Conservation (phyloP, 2,888 invertebrate genomes). For the Autographa gamma region DNA sequence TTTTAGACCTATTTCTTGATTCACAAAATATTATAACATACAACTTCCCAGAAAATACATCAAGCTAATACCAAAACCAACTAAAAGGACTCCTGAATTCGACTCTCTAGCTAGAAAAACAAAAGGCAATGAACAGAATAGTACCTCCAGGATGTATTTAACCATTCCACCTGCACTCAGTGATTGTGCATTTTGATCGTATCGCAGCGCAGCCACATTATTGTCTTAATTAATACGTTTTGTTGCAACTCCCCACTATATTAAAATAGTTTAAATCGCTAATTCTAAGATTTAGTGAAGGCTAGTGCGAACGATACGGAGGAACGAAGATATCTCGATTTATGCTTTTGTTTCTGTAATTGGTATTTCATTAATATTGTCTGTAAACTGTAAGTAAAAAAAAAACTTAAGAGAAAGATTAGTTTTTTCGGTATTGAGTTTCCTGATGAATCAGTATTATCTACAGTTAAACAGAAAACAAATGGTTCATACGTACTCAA, state of each 20-base stretch:
- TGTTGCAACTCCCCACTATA: slow-evolving; percentile 53
- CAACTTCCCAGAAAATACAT: too few species aligned
- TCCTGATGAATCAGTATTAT: not conserved
- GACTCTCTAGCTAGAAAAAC: not conserved
- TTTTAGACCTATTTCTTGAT: too few species aligned
- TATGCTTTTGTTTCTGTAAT: slow-evolving; percentile 47
- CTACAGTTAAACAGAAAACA: too few species aligned
- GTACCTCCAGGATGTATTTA: not conserved
- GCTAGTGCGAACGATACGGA: slow-evolving; percentile 22
- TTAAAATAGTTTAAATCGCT: slow-evolving; percentile 63
- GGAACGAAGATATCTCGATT: slow-evolving; percentile 58
- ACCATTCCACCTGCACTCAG: slow-evolving; percentile 42
- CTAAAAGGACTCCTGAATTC: not conserved
- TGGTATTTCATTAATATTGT: slow-evolving; percentile 21
- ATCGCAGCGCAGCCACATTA: slow-evolving; percentile 67
- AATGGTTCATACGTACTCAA: too few species aligned
- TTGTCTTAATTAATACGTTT: slow-evolving; percentile 83
- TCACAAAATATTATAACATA: too few species aligned
- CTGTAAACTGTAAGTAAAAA: not conserved
- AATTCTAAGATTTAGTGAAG: slow-evolving; percentile 58
- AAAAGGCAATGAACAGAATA: not conserved
- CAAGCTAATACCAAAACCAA: too few species aligned
- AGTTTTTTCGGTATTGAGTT: not conserved
- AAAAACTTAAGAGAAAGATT: not conserved
- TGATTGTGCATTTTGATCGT: slow-evolving; percentile 46